Percentiles rank a stretch among this genome's conserved stretches.
Evolutionary conservation across 2,113 vertebrate genomes (phyloP).

Genomic region (Rhinoptilus africanus): DNA sequence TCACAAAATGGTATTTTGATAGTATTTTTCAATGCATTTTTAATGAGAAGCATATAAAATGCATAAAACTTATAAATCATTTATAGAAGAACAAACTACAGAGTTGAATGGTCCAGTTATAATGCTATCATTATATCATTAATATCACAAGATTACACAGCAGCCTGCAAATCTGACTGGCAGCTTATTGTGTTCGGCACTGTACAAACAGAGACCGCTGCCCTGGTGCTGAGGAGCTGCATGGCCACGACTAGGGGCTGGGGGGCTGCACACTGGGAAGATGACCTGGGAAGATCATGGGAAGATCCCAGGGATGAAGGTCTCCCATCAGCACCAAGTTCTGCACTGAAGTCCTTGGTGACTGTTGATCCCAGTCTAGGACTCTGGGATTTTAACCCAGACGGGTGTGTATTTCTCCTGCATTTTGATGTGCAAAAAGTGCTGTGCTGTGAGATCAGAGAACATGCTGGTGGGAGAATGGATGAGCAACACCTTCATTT

Average conservation of each 20-base stretch:
- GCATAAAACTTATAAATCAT: conserved; percentile 66
- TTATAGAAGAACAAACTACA: conserved; percentile 52
- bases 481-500: background rate
- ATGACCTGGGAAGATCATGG: background rate
- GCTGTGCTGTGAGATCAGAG: background rate
- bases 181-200: background rate
- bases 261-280: background rate
- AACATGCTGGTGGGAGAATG: background rate
- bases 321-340: background rate
- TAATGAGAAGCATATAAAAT: conserved; percentile 66
- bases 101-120: conserved; percentile 55
- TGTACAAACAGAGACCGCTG: background rate
- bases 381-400: background rate
- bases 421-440: background rate
- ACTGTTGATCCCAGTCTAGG: background rate
- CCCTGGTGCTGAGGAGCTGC: accelerated
- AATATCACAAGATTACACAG: conserved; percentile 23
- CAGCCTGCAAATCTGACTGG: background rate
- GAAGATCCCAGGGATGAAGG: background rate
- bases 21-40: conserved; percentile 63
- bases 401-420: accelerated
- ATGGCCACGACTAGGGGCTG: accelerated
- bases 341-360: background rate
- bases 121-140: conserved; percentile 61
- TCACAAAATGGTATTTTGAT: conserved; percentile 62